Evolutionary conservation across 1,140 invertebrate genomes (phyloP).

Genomic region (Schlechtendalia chinensis): DNA sequence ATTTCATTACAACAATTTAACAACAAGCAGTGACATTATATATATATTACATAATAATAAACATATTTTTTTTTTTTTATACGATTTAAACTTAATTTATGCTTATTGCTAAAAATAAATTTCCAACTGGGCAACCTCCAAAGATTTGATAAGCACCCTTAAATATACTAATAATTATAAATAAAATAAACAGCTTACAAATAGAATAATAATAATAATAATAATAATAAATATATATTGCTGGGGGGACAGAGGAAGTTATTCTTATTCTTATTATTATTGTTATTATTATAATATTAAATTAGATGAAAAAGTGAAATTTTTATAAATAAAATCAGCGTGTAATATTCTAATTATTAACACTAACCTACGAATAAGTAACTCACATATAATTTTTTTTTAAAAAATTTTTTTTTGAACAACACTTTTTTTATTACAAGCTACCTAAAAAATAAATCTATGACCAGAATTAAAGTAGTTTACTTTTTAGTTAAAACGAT

Average conservation of each 20-base stretch:
- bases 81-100: conserved; percentile 48
- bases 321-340: conserved; percentile 48
- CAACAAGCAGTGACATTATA: conserved; percentile 50
- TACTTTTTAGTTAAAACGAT: conserved; percentile 45
- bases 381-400: conserved; percentile 34
- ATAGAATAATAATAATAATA: conserved; percentile 36
- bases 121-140: conserved; percentile 46
- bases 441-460: conserved; percentile 46
- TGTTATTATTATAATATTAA: conserved; percentile 1
- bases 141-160: conserved; percentile 47
- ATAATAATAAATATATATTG: conserved; percentile 46
- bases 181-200: conserved; percentile 48
- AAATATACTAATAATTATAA: conserved; percentile 46
- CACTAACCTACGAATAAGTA: conserved; percentile 44
- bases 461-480: conserved; percentile 49
- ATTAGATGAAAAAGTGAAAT: conserved; percentile 46
- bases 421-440: conserved; percentile 29
- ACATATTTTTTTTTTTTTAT: conserved; percentile 37
- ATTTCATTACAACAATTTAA: conserved; percentile 50
- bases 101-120: conserved; percentile 50
- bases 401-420: conserved; percentile 23
- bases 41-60: conserved; percentile 50
- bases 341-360: conserved; percentile 41
- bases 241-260: conserved; percentile 38
- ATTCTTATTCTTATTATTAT: neutral